Conservation (phyloP, 2,888 invertebrate species). For the Dicycla oo region DNA sequence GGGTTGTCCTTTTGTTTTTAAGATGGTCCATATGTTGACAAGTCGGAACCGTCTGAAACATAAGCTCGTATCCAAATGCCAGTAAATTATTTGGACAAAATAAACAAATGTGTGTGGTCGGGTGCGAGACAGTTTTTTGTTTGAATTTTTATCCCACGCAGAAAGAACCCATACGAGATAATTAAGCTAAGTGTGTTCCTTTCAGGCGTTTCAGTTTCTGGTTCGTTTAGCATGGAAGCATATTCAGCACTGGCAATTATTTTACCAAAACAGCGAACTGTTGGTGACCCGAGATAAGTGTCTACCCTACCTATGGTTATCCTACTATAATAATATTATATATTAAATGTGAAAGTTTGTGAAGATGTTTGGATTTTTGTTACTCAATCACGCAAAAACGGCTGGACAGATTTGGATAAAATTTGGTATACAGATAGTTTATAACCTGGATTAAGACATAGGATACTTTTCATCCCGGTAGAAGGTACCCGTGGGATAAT, state of each 20-base stretch:
- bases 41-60: conserved; percentile 52
- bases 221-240: not conserved
- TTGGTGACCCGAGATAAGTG: too few relatives aligned
- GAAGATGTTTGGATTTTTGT: too few relatives aligned
- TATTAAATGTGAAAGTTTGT: too few relatives aligned
- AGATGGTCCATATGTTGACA: conserved; percentile 59
- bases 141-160: not conserved
- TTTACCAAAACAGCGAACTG: not conserved
- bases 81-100: conserved; percentile 64
- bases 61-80: conserved; percentile 39
- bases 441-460: too few relatives aligned
- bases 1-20: conserved; percentile 57
- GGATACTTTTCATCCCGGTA: too few relatives aligned
- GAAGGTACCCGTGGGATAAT: too few relatives aligned
- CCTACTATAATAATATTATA: too few relatives aligned
- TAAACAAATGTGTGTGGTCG: conserved; percentile 70
- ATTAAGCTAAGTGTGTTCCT: conserved; percentile 1
- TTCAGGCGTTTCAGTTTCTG: conserved; percentile 15
- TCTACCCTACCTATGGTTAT: not conserved
- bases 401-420: too few relatives aligned
- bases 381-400: too few relatives aligned
- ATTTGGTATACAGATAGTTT: too few relatives aligned
- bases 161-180: conserved; percentile 2
- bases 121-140: conserved; percentile 33
- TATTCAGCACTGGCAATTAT: conserved; percentile 17